phyloP scores from a whole-genome alignment of 1,140 invertebrate species.

The Drosophila teissieri region DNA sequence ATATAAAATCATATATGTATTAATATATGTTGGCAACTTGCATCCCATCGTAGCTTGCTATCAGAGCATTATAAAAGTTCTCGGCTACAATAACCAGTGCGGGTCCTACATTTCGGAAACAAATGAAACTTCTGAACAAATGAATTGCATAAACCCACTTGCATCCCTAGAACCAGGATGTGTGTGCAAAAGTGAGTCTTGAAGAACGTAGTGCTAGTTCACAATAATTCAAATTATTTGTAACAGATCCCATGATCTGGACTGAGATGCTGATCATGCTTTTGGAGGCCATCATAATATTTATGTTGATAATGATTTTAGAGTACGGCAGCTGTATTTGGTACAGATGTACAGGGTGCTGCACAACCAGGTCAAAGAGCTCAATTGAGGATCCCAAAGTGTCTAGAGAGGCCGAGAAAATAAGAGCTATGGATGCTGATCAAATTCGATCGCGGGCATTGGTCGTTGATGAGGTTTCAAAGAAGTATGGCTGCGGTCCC shows the following conservation, averaged over 20 bases:
- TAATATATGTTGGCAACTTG: neutral
- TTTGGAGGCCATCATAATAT: neutral
- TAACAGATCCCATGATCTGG: neutral
- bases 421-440: neutral
- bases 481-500: constrained; percentile 35
- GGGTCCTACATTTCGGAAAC: neutral
- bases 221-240: neutral
- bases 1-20: neutral
- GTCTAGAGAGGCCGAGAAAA: neutral
- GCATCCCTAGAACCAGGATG: neutral
- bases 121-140: neutral
- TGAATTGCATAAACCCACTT: neutral
- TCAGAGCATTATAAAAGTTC: neutral
- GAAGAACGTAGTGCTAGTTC: neutral
- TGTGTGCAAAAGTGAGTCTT: neutral
- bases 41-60: neutral
- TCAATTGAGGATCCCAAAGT: constrained; percentile 5
- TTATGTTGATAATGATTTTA: neutral
- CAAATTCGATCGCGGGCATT: neutral
- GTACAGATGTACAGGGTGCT: constrained; percentile 1
- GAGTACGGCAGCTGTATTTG: constrained; percentile 1
- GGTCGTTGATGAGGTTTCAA: constrained; percentile 1
- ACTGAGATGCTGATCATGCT: constrained; percentile 2
- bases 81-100: neutral
- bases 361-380: too few relatives aligned